Evolutionary conservation across 2,113 vertebrate genomes (phyloP).

Genomic region (Haemorhous mexicanus): DNA sequence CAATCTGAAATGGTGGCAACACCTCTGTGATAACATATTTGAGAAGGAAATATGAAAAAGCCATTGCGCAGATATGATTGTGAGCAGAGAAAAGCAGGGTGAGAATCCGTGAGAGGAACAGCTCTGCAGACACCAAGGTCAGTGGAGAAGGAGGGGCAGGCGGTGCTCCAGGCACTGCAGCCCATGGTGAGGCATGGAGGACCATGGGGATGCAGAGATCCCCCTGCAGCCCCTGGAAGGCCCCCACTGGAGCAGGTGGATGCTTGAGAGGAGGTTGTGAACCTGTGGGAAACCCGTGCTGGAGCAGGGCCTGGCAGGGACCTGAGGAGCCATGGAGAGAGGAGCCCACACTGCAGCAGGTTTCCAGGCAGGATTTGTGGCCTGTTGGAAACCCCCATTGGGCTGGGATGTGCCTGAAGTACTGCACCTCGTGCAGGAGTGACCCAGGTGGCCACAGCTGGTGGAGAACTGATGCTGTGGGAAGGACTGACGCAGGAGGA

Average conservation of each 20-base stretch:
- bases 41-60: not conserved
- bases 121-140: not conserved
- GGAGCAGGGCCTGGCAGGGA: not conserved
- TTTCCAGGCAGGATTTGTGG: not conserved
- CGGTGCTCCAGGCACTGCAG: not conserved
- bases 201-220: not conserved
- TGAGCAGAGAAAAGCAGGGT: not conserved
- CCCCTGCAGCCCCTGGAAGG: not conserved
- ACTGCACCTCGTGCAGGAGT: no score
- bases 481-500: fast-evolving
- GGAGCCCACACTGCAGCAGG: not conserved
- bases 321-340: not conserved
- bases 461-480: not conserved
- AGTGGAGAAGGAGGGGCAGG: not conserved
- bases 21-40: not conserved
- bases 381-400: not conserved
- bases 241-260: not conserved
- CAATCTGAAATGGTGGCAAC: not conserved
- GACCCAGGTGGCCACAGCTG: not conserved
- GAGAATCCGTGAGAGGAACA: not conserved
- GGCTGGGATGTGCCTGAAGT: not conserved
- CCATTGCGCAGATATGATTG: fast-evolving
- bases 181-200: not conserved
- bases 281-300: not conserved
- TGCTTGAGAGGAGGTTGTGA: not conserved